Conservation (phyloP, 1,140 invertebrate genomes). For the Watersipora subatra region DNA sequence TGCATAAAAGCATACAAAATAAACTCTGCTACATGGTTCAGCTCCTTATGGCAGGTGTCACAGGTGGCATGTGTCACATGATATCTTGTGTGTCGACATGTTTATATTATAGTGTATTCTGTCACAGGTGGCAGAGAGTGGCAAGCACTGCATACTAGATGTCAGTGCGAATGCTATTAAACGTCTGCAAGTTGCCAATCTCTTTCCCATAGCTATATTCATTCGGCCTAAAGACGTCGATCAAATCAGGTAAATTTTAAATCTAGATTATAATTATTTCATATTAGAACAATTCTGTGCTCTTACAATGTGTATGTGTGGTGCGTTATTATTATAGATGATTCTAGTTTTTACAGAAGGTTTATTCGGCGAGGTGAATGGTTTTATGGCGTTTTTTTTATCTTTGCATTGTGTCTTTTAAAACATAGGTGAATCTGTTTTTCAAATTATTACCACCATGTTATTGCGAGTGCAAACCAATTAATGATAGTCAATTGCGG, state of each 20-base stretch:
- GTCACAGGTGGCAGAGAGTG: constrained; percentile 40
- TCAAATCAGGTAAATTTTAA: constrained; percentile 74
- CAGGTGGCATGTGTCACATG: too few species aligned
- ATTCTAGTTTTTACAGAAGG: neutral
- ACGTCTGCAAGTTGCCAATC: constrained; percentile 85
- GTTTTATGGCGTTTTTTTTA: neutral
- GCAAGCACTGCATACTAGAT: constrained; percentile 98
- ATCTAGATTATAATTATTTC: neutral
- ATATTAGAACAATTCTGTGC: neutral
- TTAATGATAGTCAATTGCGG: neutral
- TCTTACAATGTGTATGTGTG: neutral
- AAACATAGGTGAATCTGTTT: neutral
- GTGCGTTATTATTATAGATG: neutral
- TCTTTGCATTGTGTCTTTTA: constrained; percentile 2
- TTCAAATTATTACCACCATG: neutral
- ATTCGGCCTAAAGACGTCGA: constrained; percentile 95
- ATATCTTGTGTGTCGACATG: too few species aligned
- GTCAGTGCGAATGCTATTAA: constrained; percentile 99
- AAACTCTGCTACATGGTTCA: too few species aligned
- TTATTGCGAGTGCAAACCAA: neutral
- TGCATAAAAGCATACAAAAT: too few species aligned
- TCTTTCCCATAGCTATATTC: constrained; percentile 95
- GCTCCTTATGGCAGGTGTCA: too few species aligned
- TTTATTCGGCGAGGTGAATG: neutral
- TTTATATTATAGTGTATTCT: too few species aligned